Evolutionary conservation across 2,888 invertebrate genomes (phyloP), one percentile per base, ranked within the genome.

Genomic region (Amphimallon solstitiale): DNA sequence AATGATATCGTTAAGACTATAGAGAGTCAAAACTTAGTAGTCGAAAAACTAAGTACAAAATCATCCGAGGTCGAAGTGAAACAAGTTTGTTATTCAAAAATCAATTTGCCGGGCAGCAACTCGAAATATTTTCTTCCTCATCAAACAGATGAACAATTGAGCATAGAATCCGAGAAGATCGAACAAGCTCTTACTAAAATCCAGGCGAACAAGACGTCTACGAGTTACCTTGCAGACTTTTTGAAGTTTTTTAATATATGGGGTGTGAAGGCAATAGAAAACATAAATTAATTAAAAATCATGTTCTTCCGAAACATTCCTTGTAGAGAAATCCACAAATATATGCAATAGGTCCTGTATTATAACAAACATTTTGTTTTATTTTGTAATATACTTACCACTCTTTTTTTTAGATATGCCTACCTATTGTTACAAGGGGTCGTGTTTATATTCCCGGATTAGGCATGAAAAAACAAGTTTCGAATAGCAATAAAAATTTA

Each of bases 61-160:
- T 51, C 51, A 1, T 59, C 56, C 7, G 56, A 59, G 21, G 10
- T 43, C 29, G 43, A 56, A 23, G 9, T 56, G 12, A 15, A 19
- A n/a, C 12, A 15, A 6, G 14, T 43, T 9, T 14, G 6, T n/a
- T 59, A 59, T 40, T 59, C 45, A 15, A 59, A 23, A 15, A 15
- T 10, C 15, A 14, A 59, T 4, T 10, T 59, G 40, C 21, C 29
- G 6, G 9, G 9, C 6, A 5, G 9, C 9, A 29, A 29, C 9
- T 29, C 29, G 14, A 45, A 45, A 19, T 43, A 15, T 14, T 59
- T 15, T 29, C 23, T 68, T 21, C 45, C 56, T 17, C 48, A 61
- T 37, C 64, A 65, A 19, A 59, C 67, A 14, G 67, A 69, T 15
- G 48, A 65, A 3, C 45, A 65, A 15, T 48, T 69, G 38, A 67